Percentiles rank a stretch among this genome's conserved stretches.
phyloP scores from a whole-genome alignment of 1,140 invertebrate genomes.

The Apis dorsata region DNA sequence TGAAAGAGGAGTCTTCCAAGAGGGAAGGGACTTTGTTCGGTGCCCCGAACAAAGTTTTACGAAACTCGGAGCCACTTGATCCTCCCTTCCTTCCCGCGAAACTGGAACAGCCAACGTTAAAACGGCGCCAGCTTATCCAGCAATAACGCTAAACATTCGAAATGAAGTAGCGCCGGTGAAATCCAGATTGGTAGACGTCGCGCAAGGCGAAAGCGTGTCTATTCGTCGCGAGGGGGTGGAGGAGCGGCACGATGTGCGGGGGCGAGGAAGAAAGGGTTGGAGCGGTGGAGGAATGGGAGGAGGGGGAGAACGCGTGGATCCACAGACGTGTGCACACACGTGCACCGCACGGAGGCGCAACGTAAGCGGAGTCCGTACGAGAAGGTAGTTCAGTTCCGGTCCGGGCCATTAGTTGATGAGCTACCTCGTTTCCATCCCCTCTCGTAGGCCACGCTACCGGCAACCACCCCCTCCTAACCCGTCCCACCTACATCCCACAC shows the following conservation, averaged over 20 bases:
- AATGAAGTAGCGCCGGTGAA: conserved; percentile 34
- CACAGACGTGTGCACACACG: conserved; percentile 46
- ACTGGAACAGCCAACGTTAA: background rate
- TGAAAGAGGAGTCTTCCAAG: background rate
- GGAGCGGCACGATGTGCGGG: background rate
- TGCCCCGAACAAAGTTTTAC: background rate
- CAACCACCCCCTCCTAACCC: conserved; percentile 43
- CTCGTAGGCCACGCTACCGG: conserved; percentile 43
- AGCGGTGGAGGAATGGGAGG: background rate
- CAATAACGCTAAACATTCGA: conserved; percentile 50
- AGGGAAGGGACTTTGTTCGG: background rate
- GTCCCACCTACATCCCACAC: conserved; percentile 52
- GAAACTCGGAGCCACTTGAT: background rate
- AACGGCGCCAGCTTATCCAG: conserved; percentile 8
- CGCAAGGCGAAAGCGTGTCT: conserved; percentile 12
- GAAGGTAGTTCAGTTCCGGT: conserved; percentile 76
- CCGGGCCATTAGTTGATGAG: conserved; percentile 81
- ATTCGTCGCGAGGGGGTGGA: conserved; percentile 40
- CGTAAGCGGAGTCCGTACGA: conserved; percentile 62
- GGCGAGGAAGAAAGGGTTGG: background rate
- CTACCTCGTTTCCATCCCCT: conserved; percentile 64
- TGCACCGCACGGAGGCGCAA: conserved; percentile 37
- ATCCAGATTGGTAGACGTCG: conserved; percentile 47
- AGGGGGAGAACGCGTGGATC: conserved; percentile 18
- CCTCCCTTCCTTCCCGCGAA: background rate